Evolutionary conservation across 2,888 invertebrate species (phyloP), one percentile per base, ranked within the genome.

Genomic region (Lithophane ornitopus): DNA sequence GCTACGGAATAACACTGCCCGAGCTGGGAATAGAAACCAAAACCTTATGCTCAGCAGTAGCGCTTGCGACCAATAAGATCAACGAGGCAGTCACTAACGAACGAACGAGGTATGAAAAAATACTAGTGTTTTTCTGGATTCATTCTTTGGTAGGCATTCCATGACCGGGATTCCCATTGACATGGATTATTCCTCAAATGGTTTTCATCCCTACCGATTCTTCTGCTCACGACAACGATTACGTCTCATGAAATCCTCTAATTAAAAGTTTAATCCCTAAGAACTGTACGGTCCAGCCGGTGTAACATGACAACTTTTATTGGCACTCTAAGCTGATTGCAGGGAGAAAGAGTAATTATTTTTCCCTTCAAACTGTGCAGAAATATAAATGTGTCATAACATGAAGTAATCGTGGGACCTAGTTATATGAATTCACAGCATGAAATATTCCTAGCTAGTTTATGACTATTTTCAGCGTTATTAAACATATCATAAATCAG

Each of bases 201-300:
- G 91, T 92, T 92, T 91, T 12, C 28, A n/a, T 89, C 90, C 82
- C 89, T 88, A 89, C 78, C 79, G 83, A 86, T 39, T 78, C 81
- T 82, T 85, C 81, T 89, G 86, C 87, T 88, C 88, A 90, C 90
- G 89, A 91, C 90, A 91, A 90, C 92, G 92, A 93, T 92, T 91
- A 93, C 92, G 87, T 90, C 90, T 90, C 91, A 90, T 91, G 87
- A 92, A 93, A 94, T 94, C 93, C 93, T 91, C 91, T 93, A 94
- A 94, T 94, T 94, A 94, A 93, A 94, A 94, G 91, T 94, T 94
- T 92, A 92, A 93, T 92, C 92, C 92, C 89, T 81, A 86, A 91
- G 92, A 91, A 89, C 88, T 87, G 77, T 78, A 76, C 80, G 91
- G 91, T 87, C 91, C 91, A 49, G 86, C 83, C 80, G 62, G 74